Evolutionary conservation across 2,113 vertebrate species (phyloP).

Genomic region (Peromyscus leucopus): DNA sequence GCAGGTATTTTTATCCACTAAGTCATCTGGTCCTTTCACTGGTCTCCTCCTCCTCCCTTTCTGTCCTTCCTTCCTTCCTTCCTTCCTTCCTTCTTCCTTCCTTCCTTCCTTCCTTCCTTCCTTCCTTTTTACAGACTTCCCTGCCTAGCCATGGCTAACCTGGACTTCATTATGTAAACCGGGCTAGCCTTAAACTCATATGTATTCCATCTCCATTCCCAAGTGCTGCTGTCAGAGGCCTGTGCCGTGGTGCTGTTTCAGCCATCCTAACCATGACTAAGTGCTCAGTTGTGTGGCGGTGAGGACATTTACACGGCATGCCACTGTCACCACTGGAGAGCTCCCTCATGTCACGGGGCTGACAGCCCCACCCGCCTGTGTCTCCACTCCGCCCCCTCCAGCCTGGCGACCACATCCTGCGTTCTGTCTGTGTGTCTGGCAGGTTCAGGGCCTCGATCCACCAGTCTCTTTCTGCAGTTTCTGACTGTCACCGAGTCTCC

Average conservation of each 20-base stretch:
- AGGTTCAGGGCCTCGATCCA: background rate
- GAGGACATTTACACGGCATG: background rate
- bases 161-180: background rate
- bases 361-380: too few species aligned
- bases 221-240: background rate
- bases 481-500: background rate
- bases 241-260: too few species aligned
- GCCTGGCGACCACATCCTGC: background rate
- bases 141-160: background rate
- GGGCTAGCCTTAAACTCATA: background rate
- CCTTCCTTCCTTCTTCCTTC: background rate
- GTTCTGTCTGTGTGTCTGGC: background rate
- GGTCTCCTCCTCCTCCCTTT: too few species aligned
- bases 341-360: background rate
- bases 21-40: background rate
- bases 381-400: background rate
- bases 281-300: background rate
- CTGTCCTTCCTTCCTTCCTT: background rate
- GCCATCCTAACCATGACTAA: background rate
- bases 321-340: background rate
- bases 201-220: background rate
- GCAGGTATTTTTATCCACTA: background rate
- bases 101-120: background rate
- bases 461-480: background rate
- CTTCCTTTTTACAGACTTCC: background rate